Conservation (phyloP, 1,140 invertebrate species). For the Zaprionus ornatus region DNA sequence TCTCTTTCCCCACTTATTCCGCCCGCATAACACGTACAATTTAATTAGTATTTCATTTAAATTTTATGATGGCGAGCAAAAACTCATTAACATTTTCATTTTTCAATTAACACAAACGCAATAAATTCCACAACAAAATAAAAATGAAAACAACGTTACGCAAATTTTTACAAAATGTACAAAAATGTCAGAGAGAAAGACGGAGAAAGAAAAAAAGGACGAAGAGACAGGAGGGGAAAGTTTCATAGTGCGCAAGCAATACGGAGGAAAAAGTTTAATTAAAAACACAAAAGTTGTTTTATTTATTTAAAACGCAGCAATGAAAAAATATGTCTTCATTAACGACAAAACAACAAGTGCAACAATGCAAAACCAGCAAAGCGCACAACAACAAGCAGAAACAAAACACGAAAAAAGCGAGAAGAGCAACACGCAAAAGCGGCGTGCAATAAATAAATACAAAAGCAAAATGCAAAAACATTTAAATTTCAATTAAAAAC, state of each 20-base stretch:
- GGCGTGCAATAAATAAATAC: constrained; percentile 73
- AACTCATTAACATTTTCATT: constrained; percentile 82
- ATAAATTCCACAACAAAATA: constrained; percentile 70
- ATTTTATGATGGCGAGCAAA: constrained; percentile 69
- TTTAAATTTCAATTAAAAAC: constrained; percentile 81
- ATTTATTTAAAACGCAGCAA: constrained; percentile 72
- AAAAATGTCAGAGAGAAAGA: constrained; percentile 52
- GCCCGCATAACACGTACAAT: constrained; percentile 42
- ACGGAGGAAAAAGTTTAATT: constrained; percentile 75
- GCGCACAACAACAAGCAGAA: constrained; percentile 37
- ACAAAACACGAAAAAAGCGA: constrained; percentile 11
- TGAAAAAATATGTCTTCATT: constrained; percentile 82
- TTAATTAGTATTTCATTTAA: constrained; percentile 79
- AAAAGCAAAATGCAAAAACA: constrained; percentile 74
- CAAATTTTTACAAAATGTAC: constrained; percentile 65
- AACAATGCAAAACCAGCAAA: constrained; percentile 59
- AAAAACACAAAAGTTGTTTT: constrained; percentile 82
- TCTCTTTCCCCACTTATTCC: neutral
- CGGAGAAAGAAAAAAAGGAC: neutral
- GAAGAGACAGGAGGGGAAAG: neutral
- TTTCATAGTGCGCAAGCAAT: constrained; percentile 51
- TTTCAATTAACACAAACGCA: constrained; percentile 83
- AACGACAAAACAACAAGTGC: constrained; percentile 68
- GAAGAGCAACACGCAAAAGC: constrained; percentile 19
- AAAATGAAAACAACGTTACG: constrained; percentile 44